Percentiles rank a stretch among this genome's conserved stretches.
Evolutionary conservation across 2,113 vertebrate species (phyloP).

Genomic region (Cichladusa arquata): DNA sequence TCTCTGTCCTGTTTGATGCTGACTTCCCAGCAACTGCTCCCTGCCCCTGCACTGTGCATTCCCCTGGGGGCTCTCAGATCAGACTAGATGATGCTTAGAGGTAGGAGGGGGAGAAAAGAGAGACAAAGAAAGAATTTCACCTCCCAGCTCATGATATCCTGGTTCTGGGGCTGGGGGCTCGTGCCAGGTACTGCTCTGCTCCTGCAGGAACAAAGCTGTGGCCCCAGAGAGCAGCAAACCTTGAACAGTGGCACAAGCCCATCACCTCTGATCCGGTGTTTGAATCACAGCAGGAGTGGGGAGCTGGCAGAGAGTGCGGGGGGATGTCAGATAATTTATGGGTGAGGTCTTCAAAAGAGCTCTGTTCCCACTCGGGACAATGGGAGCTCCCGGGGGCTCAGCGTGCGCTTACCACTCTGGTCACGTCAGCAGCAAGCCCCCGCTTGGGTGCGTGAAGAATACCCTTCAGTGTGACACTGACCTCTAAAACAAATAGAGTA

Average conservation of each 20-base stretch:
- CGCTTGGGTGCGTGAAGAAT: constrained; percentile 43
- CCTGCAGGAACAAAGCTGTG: fast-evolving
- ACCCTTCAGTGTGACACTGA: constrained; percentile 66
- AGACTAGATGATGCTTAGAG: not conserved
- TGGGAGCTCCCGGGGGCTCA: constrained; percentile 8
- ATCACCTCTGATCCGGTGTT: not conserved
- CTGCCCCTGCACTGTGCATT: not conserved
- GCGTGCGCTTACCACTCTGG: constrained; percentile 33
- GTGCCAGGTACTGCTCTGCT: not conserved
- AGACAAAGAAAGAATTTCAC: not conserved
- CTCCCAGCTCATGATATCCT: fast-evolving
- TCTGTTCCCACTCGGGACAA: constrained; percentile 55
- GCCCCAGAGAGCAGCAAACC: not conserved
- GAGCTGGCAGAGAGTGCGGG: not conserved
- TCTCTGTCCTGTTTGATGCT: not conserved
- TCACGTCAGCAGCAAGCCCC: constrained; percentile 61
- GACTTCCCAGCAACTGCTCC: not conserved
- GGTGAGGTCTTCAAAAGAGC: constrained; percentile 45
- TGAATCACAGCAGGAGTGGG: not conserved
- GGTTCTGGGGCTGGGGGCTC: fast-evolving
- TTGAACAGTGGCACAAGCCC: not conserved
- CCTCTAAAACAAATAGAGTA: constrained; percentile 64
- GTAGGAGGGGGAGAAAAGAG: not conserved
- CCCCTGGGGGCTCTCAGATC: not conserved
- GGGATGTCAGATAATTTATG: constrained; percentile 35